Base-by-base conservation (phyloP, 2,797 vertebrate genomes). In the Falco cherrug region DNA sequence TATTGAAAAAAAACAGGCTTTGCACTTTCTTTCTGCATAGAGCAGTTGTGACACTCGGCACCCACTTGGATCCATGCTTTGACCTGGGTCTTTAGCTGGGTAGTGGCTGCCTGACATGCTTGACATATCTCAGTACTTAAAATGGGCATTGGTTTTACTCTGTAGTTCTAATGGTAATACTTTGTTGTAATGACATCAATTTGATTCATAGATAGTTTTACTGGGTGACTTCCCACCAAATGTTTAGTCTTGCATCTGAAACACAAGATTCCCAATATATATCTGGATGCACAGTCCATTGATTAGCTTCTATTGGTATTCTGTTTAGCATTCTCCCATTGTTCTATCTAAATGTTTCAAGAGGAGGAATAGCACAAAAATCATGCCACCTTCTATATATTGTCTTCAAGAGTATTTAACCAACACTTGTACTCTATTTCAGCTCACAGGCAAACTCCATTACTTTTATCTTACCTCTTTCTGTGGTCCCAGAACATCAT, bases 91-190 rank as follows among this genome's bases (percentile, higher is more conserved):
- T 77, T 96, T 76, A 91, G 94, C 92, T 94, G 71, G 77, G 68
- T 90, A 91, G 95, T 93, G 86, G 77, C 86, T 96, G 94, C 80
- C 96, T 91, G 94, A 96, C 95, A 78, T 76, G 85, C 92, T 78
- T 97, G 95, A 90, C 93, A 92, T 88, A 69, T 92, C 95, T 96
- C 73, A 70, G 90, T 75, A 85, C 90, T 96, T 93, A 92, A 93
- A 97, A 96, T 48, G 91, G 92, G 87, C 94, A 91, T 94, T 93
- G 94, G 87, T 96, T 97, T 97, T 95, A 97, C 94, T 84, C 94
- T 83, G 94, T 94, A 97, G 80, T 97, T 97, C 90, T 95, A 95
- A 97, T 80, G 89, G 48, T 63, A 94, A 64, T 91, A 76, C 79
- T 96, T 95, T 83, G 37, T 90, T 91, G 85, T 82, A 93, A 95